Percentiles rank a stretch among this genome's conserved stretches.
Evolutionary conservation across 2,113 vertebrate genomes (phyloP).

Genomic region (Plecturocebus donacophilus): DNA sequence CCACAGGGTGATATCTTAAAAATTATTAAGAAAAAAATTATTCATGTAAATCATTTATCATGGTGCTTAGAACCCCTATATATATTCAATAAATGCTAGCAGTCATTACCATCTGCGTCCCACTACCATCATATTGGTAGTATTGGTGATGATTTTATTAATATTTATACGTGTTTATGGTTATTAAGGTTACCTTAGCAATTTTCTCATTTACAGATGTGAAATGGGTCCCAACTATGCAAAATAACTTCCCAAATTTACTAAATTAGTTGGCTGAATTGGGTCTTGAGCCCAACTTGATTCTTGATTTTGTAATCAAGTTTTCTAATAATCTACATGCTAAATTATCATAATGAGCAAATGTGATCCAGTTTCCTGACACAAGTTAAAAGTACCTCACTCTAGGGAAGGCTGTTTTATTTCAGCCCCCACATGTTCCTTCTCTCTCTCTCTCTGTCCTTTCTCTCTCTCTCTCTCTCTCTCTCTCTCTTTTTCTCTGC

Average conservation of each 20-base stretch:
- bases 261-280: constrained; percentile 43
- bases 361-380: background rate
- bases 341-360: constrained; percentile 41
- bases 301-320: constrained; percentile 53
- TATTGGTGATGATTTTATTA: background rate
- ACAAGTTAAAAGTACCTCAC: background rate
- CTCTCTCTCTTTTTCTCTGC: background rate
- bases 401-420: background rate
- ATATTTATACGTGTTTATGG: background rate
- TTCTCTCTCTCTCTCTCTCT: background rate
- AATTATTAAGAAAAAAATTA: background rate
- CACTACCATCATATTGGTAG: background rate
- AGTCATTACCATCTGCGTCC: background rate
- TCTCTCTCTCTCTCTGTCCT: background rate
- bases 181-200: background rate
- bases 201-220: constrained; percentile 41
- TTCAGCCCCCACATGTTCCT: background rate
- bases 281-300: constrained; percentile 14
- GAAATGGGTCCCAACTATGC: background rate
- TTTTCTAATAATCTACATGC: constrained; percentile 27
- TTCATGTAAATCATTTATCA: background rate
- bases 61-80: background rate
- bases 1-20: background rate
- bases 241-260: constrained; percentile 33
- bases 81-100: background rate